phyloP scores from a whole-genome alignment of 2,113 vertebrate species.

The Melanostigma gelatinosum region DNA sequence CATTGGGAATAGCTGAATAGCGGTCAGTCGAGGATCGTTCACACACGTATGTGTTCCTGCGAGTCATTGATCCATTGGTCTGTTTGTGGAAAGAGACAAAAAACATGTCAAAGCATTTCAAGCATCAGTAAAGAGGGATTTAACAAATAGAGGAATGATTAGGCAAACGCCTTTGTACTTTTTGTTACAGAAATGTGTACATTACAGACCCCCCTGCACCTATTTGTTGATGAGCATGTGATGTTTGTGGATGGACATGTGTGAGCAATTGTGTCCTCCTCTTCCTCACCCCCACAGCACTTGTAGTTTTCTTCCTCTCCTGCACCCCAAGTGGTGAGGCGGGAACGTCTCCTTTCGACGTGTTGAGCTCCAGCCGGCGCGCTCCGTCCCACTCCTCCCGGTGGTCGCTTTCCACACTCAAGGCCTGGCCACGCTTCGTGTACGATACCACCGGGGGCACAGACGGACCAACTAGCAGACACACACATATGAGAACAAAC shows the following conservation, averaged over 20 bases:
- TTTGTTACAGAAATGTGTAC: neutral
- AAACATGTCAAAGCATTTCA: neutral
- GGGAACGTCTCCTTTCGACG: slow-evolving; percentile 92
- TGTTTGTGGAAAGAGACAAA: slow-evolving; percentile 59
- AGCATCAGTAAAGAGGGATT: neutral
- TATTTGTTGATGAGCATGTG: neutral
- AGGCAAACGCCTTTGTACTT: too few relatives aligned
- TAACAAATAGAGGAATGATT: neutral
- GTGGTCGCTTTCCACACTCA: slow-evolving; percentile 95
- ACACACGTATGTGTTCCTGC: slow-evolving; percentile 97
- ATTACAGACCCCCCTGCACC: neutral
- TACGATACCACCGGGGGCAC: slow-evolving; percentile 94
- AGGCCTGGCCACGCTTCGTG: slow-evolving; percentile 93
- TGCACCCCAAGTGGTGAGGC: slow-evolving; percentile 92
- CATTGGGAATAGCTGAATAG: slow-evolving; percentile 92
- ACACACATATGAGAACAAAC: neutral
- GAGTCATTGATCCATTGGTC: slow-evolving; percentile 94
- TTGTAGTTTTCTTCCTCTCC: slow-evolving; percentile 92
- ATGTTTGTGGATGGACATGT: neutral
- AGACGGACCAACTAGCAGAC: slow-evolving; percentile 89
- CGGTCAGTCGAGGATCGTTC: slow-evolving; percentile 92
- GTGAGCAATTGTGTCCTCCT: neutral
- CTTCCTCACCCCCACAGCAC: slow-evolving; percentile 89
- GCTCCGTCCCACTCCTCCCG: slow-evolving; percentile 93
- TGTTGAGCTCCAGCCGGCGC: slow-evolving; percentile 89